phyloP scores from a whole-genome alignment of 2,113 vertebrate genomes.

The Aphelocoma coerulescens region DNA sequence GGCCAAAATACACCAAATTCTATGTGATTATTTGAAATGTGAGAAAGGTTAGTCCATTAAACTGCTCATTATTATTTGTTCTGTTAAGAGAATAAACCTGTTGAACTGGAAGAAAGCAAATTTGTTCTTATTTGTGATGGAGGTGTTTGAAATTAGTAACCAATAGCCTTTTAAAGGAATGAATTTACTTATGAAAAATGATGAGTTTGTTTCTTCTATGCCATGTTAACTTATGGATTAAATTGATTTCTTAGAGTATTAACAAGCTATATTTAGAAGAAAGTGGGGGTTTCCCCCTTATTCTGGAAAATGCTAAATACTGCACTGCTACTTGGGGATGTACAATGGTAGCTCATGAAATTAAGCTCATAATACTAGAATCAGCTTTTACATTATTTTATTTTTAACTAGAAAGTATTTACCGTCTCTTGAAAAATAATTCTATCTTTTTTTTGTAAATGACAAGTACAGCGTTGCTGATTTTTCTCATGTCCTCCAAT shows the following conservation, averaged over 20 bases:
- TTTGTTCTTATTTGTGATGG: constrained; percentile 12
- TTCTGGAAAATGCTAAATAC: constrained; percentile 12
- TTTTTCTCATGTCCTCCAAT: not conserved
- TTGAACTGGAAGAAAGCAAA: constrained; percentile 15
- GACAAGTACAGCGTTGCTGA: not conserved
- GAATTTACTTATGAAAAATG: constrained; percentile 26
- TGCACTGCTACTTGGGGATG: not conserved
- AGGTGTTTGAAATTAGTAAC: constrained; percentile 24
- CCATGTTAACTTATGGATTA: constrained; percentile 32
- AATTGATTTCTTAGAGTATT: constrained; percentile 34
- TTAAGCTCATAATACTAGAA: not conserved
- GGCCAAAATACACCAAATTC: not conserved
- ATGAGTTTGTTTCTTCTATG: not conserved
- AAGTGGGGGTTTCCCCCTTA: not conserved
- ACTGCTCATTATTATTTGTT: not conserved
- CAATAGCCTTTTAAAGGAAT: constrained; percentile 45
- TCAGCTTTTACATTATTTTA: not conserved
- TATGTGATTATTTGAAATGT: constrained; percentile 18
- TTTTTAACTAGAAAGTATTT: not conserved
- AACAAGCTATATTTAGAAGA: constrained; percentile 10
- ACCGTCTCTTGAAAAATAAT: not conserved
- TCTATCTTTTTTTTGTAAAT: not conserved
- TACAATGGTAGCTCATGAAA: not conserved
- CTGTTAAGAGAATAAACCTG: constrained; percentile 30
- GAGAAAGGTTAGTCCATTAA: constrained; percentile 40